Evolutionary conservation across 2,797 vertebrate genomes (phyloP).

Genomic region (Diglossa cyanea): DNA sequence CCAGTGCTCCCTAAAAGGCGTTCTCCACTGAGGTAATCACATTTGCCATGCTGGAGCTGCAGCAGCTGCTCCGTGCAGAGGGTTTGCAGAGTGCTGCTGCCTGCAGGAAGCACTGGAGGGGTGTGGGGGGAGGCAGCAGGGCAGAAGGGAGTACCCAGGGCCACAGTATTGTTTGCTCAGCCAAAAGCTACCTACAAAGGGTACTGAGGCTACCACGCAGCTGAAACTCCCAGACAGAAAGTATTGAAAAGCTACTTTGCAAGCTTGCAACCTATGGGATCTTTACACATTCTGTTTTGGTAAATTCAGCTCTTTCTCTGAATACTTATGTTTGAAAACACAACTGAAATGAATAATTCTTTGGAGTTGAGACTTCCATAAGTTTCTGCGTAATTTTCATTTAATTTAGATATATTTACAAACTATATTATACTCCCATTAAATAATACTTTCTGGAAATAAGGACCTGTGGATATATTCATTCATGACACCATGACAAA

Average conservation of each 20-base stretch:
- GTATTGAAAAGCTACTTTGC: background rate
- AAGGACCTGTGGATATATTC: background rate
- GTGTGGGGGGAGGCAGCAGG: rapidly evolving
- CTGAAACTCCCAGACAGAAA: background rate
- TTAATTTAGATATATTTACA: background rate
- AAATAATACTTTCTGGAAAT: background rate
- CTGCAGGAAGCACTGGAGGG: background rate
- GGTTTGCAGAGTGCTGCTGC: background rate
- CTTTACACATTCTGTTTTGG: background rate
- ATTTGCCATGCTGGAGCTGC: background rate
- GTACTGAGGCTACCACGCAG: too few species aligned
- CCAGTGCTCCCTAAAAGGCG: slow-evolving; percentile 23
- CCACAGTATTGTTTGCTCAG: background rate
- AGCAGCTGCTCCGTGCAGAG: background rate
- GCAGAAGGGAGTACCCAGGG: background rate
- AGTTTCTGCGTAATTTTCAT: background rate
- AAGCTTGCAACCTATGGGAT: background rate
- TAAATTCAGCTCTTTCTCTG: background rate
- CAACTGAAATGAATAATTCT: background rate
- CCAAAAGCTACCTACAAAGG: background rate
- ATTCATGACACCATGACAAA: background rate
- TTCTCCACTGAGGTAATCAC: slow-evolving; percentile 50
- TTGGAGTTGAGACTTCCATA: background rate
- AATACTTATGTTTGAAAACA: background rate
- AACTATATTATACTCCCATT: background rate